phyloP scores from a whole-genome alignment of 2,888 invertebrate species.

The Plebejus argus region DNA sequence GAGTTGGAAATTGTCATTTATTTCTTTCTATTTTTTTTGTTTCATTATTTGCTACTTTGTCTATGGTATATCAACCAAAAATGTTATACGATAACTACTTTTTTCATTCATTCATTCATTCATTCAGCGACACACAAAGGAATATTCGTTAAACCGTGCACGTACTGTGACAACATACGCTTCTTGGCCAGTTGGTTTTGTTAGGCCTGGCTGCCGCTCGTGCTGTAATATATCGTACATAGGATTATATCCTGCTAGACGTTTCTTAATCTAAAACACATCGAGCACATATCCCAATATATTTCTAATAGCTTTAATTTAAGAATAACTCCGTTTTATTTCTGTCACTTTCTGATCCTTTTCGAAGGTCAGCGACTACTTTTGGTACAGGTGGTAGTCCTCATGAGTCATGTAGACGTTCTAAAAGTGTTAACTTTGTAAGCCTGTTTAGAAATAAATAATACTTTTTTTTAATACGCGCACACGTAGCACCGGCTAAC shows the following conservation, averaged over 20 bases:
- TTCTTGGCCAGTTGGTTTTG: slow-evolving; percentile 66
- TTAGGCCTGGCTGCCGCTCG: slow-evolving; percentile 64
- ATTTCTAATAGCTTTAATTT: neutral
- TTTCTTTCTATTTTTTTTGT: no score
- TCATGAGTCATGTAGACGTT: no score
- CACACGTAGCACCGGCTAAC: no score
- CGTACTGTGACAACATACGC: slow-evolving; percentile 74
- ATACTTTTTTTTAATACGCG: no score
- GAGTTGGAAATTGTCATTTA: no score
- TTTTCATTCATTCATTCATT: slow-evolving; percentile 38
- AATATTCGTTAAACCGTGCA: slow-evolving; percentile 59
- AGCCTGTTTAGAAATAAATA: no score
- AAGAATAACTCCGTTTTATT: neutral
- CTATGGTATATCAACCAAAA: no score
- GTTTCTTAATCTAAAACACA: slow-evolving; percentile 6
- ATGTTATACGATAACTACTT: neutral
- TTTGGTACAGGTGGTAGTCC: no score
- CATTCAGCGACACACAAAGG: slow-evolving; percentile 46
- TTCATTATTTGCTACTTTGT: no score
- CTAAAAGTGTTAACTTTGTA: no score
- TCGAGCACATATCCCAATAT: neutral
- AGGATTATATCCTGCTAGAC: neutral
- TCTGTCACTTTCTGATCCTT: neutral
- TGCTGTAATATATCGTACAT: slow-evolving; percentile 57
- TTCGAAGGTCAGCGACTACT: no score